Base-by-base conservation (phyloP, 2,113 vertebrate genomes). In the Piaya cayana region DNA sequence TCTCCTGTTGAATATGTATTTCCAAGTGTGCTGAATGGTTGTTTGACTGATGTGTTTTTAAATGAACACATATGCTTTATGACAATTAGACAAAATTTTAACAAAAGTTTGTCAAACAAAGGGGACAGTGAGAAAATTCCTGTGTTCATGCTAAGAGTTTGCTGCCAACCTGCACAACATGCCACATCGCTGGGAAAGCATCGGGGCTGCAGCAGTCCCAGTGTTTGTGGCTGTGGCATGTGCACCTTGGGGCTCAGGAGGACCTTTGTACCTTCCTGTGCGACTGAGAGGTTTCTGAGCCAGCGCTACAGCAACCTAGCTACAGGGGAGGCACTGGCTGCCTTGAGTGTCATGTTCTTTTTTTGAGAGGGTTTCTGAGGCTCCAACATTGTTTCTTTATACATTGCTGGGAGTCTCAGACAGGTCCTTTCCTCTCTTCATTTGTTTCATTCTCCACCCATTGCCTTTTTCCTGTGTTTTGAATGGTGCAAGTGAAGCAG, bases 81-180 rank as follows among this genome's bases (percentile, higher is more conserved):
- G 13, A 70, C 79, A 94, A 90, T 74, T 78, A 90, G 71, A 58
- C 30, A 69, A 37, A 63, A 83, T 22, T 43, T 32, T 80, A 67
- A 55, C 78, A 76, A 37, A 78, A 71, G 30, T 12, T 69, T 85
- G 42, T 76, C 86, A 84, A 36, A 63, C 59, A 53, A 83, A 62
- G 63, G 92, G 75, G 78, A 42, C 69, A 91, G 70, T 3, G 45
- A 87, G 47, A 64, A 93, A 91, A 89, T 75, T 45, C 65, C 34
- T 6, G 29, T 15, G n/a, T 43, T 93, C 8, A 6, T 19, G 58
- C 29, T 26, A 26, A 12, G 65, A 68, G 36, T 88, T 72, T 64
- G 7, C 62, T 91, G 74, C 53, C 77, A 62, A 15, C 39, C 49
- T 47, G 22, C 1, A 0, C 0, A 0, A 8, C 0, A 1, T 81